Evolutionary conservation across 2,797 vertebrate species (phyloP).

Genomic region (Pterois miles): DNA sequence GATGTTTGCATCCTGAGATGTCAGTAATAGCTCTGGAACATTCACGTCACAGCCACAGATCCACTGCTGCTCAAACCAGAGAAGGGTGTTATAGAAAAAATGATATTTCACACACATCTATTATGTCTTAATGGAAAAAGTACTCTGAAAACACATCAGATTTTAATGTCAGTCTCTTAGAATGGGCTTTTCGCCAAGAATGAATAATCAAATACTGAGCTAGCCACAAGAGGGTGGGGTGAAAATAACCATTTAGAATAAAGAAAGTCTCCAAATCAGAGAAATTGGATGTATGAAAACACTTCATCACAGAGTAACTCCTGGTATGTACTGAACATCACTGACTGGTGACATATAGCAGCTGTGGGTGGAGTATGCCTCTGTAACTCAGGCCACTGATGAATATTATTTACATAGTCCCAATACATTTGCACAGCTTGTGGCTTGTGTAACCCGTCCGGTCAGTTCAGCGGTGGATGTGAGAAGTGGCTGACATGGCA

Average conservation of each 20-base stretch:
- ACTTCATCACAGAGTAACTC: not conserved
- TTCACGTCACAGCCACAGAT: not conserved
- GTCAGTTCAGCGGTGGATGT: constrained; percentile 13
- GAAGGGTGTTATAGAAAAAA: too few relatives aligned
- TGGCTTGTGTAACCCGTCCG: constrained; percentile 20
- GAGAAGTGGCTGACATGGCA: constrained; percentile 25
- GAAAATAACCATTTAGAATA: not conserved
- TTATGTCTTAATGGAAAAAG: not conserved
- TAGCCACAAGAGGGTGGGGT: not conserved
- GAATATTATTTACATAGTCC: constrained; percentile 30
- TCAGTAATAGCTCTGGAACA: not conserved
- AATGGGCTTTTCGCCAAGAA: not conserved
- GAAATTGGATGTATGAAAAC: not conserved
- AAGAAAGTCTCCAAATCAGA: not conserved
- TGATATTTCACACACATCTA: not conserved
- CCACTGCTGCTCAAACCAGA: not conserved
- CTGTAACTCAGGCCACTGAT: constrained; percentile 27
- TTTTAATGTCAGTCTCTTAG: not conserved
- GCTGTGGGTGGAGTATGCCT: not conserved
- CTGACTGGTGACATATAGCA: not conserved
- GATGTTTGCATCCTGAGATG: constrained; percentile 10
- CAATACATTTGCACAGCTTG: constrained; percentile 47
- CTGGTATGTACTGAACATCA: not conserved
- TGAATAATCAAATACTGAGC: not conserved
- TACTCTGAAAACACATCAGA: not conserved